Conservation (phyloP, 37 sponge, comb jelly and placozoan species). For the Amphimedon queenslandica region DNA sequence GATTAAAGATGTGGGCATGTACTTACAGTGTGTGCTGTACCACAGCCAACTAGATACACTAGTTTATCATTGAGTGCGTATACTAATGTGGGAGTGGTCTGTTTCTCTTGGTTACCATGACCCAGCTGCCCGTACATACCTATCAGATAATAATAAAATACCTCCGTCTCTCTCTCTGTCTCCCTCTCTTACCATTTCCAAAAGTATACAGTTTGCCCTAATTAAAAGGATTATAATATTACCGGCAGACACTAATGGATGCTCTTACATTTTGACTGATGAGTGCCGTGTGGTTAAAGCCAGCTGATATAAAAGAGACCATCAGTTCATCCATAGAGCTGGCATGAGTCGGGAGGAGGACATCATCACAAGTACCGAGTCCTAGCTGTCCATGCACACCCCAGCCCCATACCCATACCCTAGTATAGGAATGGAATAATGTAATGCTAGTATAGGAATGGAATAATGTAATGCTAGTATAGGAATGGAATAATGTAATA, state of each 20-base stretch:
- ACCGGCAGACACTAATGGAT: not conserved
- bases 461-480: too few relatives aligned
- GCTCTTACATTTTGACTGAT: constrained; percentile 44
- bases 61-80: constrained; percentile 9
- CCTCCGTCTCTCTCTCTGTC: not conserved
- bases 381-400: constrained; percentile 82
- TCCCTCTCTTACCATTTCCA: constrained; percentile 56
- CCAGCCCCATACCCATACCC: constrained; percentile 86
- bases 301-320: constrained; percentile 61
- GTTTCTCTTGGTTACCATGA: constrained; percentile 62
- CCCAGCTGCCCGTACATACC: constrained; percentile 79
- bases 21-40: constrained; percentile 66
- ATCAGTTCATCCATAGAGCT: constrained; percentile 31
- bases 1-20: not conserved
- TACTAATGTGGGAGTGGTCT: constrained; percentile 37
- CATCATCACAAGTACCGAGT: constrained; percentile 43
- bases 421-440: constrained; percentile 2
- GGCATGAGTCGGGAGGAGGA: constrained; percentile 53
- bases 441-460: too few relatives aligned
- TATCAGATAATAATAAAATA: not conserved
- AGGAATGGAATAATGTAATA: too few relatives aligned
- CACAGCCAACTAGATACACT: constrained; percentile 61
- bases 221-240: not conserved
- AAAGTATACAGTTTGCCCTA: constrained; percentile 69
- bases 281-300: constrained; percentile 68